Evolutionary conservation across 2,797 vertebrate species (phyloP), one percentile per base, ranked within the genome.

Genomic region (Hippopotamyrus pictus): DNA sequence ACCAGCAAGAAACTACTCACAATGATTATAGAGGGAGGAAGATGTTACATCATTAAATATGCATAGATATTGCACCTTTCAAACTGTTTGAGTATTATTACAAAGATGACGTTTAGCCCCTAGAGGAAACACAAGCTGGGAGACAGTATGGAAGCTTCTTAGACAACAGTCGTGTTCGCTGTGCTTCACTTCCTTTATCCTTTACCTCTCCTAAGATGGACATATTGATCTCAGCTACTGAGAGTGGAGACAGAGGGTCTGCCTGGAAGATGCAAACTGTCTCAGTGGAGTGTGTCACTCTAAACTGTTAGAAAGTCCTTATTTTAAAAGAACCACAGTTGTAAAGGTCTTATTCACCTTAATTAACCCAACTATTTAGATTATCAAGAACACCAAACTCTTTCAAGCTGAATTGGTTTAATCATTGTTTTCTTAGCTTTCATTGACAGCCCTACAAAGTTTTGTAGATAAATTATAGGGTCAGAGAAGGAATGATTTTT

Each of bases 11-110:
- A 87, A 7, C 9, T 17, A 87, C 29, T 53, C n/a, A 44, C 51
- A 57, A n/a, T 84, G 29, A n/a, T 51, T 59, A 51, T 22, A 33
- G 50, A 87, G 50, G 7, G 22, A 17, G 25, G 54, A 25, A 19
- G 76, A 37, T 82, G 87, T 88, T 89, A 90, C 89, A 19, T 93
- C 92, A 95, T 96, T 93, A 95, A 95, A 48, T 93, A 95, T 95
- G 93, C 92, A 95, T 94, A 92, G 94, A 90, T 89, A 90, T 90
- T 90, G 93, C 93, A 90, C 93, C 92, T 93, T 91, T 88, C 9
- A 88, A 69, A 88, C 19, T 93, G 92, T 91, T 94, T 94, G 91
- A 93, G 91, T 91, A 93, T 94, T 93, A 93, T 94, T 93, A 93
- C 91, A 76, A 33, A 92, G 91, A 92, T 94, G 93, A 94, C 93